Conservation (phyloP, 2,888 invertebrate species). For the Tinea pellionella region DNA sequence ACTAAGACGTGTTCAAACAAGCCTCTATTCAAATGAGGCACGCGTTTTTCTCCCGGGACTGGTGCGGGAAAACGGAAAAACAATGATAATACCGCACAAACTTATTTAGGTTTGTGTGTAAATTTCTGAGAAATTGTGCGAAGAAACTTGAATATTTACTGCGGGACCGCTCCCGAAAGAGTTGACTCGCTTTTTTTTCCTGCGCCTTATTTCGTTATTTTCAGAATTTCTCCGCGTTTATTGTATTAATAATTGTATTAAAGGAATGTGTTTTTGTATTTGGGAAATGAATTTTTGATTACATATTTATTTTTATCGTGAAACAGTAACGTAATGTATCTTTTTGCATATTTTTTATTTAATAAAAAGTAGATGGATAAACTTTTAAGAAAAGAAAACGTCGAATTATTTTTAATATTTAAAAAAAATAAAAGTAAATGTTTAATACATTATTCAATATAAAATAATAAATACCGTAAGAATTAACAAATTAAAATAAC, state of each 20-base stretch:
- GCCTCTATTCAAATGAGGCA: constrained; percentile 60
- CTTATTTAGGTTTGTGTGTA: constrained; percentile 43
- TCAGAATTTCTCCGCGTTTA: neutral
- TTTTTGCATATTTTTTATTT: too few species aligned
- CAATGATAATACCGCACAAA: constrained; percentile 63
- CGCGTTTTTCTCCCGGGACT: constrained; percentile 25
- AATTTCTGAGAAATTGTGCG: constrained; percentile 47
- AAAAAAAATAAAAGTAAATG: too few species aligned
- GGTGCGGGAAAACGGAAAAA: constrained; percentile 32
- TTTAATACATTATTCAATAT: too few species aligned
- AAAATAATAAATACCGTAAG: too few species aligned
- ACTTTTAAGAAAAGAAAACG: too few species aligned
- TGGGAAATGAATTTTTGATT: neutral
- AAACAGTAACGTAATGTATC: too few species aligned
- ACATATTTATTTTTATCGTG: too few species aligned
- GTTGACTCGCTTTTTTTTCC: constrained; percentile 22
- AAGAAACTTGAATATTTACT: constrained; percentile 55
- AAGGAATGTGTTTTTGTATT: neutral
- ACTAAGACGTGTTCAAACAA: neutral
- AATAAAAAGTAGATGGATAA: too few species aligned
- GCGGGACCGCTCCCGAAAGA: constrained; percentile 37
- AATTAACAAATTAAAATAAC: neutral
- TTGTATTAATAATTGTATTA: neutral
- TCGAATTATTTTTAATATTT: too few species aligned
- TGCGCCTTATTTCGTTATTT: constrained; percentile 1